phyloP scores from a whole-genome alignment of 2,797 vertebrate genomes.

The Hemibagrus guttatus region DNA sequence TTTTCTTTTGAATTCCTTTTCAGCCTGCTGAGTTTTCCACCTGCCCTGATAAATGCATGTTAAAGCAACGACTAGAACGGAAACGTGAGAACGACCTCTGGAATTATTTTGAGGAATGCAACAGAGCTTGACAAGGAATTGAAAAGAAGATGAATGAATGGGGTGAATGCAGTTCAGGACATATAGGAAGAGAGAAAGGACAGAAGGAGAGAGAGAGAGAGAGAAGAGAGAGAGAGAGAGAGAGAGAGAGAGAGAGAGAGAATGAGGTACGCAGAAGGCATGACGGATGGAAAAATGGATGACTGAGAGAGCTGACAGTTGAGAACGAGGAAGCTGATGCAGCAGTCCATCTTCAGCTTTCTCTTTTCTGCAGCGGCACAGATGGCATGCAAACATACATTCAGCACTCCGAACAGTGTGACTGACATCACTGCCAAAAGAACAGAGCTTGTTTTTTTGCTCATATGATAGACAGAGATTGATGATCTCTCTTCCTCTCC shows the following conservation, averaged over 20 bases:
- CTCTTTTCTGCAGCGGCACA: constrained; percentile 34
- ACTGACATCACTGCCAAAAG: constrained; percentile 15
- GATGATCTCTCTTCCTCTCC: background rate
- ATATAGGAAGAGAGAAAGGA: constrained; percentile 30
- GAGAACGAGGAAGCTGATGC: constrained; percentile 19
- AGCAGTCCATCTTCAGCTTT: constrained; percentile 24
- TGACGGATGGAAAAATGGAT: constrained; percentile 29
- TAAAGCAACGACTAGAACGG: constrained; percentile 2
- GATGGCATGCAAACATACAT: constrained; percentile 16
- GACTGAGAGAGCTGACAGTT: constrained; percentile 44
- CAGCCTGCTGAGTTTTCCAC: background rate
- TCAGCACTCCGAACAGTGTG: background rate
- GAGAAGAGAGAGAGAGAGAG: background rate
- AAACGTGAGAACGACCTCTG: constrained; percentile 28
- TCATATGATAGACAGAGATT: background rate
- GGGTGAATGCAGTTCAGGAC: constrained; percentile 23
- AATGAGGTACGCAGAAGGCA: constrained; percentile 24
- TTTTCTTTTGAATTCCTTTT: background rate
- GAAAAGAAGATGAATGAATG: constrained; percentile 34
- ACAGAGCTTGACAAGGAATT: constrained; percentile 20
- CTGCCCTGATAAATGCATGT: background rate
- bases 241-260: constrained; percentile 11
- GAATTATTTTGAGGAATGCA: constrained; percentile 36
- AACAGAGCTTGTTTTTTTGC: background rate
- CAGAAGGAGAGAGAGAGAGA: background rate